These are phyloP conservation scores for Bruchidius siliquastri DNA, from an alignment of 2,888 invertebrate genomes.

Conservation along the genomic window DNA sequence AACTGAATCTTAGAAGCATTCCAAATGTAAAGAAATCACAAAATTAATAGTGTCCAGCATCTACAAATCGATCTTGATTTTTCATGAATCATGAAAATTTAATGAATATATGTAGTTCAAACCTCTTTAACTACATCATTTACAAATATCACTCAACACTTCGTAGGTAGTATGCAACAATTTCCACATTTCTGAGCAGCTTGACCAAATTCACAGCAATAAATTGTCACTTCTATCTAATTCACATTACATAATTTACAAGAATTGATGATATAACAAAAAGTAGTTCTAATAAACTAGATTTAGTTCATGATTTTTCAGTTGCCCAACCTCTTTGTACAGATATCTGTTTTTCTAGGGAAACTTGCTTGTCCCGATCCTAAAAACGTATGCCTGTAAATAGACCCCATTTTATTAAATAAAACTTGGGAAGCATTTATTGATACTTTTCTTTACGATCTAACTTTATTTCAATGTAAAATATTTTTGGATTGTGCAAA, in stretches of 20 bases:
- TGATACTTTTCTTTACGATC: neutral
- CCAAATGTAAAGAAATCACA: no score
- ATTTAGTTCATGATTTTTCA: neutral
- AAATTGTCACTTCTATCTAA: neutral
- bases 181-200: neutral
- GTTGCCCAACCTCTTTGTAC: neutral
- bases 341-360: neutral
- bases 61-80: no score
- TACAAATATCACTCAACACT: neutral
- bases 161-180: neutral
- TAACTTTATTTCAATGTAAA: neutral
- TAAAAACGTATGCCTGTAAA: neutral
- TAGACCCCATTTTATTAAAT: neutral
- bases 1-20: no score
- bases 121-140: neutral
- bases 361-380: neutral
- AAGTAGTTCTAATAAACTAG: neutral
- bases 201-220: neutral
- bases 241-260: neutral
- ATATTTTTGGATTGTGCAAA: neutral
- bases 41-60: no score
- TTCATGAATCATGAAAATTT: no score
- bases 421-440: neutral
- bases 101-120: neutral
- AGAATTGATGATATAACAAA: neutral